Conservation (phyloP, 2,888 invertebrate genomes). For the Taenaris catops region DNA sequence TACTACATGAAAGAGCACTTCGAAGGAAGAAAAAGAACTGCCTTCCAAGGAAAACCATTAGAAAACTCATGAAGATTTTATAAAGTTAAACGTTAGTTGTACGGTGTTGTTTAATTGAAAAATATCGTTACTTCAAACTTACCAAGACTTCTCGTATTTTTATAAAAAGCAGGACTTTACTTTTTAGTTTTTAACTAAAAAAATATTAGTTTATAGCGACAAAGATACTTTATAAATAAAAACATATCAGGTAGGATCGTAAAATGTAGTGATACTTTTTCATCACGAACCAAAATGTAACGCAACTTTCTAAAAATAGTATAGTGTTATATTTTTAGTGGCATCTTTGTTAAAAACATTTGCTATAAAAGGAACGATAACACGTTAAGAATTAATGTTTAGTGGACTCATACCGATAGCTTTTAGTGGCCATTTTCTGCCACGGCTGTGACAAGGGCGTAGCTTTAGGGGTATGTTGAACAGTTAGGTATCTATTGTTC, state of each 20-base stretch:
- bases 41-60: constrained; percentile 12
- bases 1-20: constrained; percentile 14
- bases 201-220: no score
- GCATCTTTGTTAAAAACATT: no score
- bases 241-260: no score
- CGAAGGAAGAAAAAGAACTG: constrained; percentile 8
- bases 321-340: no score
- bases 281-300: no score
- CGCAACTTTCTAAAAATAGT: no score
- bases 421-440: constrained; percentile 5
- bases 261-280: no score
- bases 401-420: no score
- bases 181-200: no score
- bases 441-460: constrained; percentile 1
- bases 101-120: constrained; percentile 8
- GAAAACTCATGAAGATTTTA: constrained; percentile 13
- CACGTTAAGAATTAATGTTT: no score
- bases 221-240: no score
- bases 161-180: neutral
- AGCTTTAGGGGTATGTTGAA: constrained; percentile 26
- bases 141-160: neutral
- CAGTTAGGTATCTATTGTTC: constrained; percentile 23
- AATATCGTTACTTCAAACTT: constrained; percentile 4
- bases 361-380: no score
- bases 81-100: constrained; percentile 11